A percentile compares a stretch with the other conserved stretches of the same genome.
phyloP scores from a whole-genome alignment of 2,113 vertebrate genomes.

The Pelodiscus sinensis region DNA sequence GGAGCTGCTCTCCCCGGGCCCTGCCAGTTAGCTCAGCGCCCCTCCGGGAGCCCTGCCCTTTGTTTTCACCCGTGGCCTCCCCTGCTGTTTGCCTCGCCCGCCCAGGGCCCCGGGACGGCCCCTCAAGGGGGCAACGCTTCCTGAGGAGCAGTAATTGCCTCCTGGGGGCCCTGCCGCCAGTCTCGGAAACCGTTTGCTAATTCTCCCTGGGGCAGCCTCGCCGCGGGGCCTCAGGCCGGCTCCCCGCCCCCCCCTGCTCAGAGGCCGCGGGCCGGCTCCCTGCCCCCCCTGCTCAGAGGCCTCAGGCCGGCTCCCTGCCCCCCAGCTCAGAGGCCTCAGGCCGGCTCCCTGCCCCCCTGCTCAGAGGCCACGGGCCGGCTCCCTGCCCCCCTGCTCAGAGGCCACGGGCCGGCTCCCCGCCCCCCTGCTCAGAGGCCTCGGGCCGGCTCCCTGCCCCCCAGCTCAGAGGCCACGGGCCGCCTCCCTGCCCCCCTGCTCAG shows the following conservation, averaged over 20 bases:
- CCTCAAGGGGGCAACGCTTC: neutral
- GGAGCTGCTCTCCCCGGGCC: neutral
- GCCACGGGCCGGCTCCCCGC: accelerated
- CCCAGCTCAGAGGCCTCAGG: accelerated
- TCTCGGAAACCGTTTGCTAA: neutral
- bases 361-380: too few relatives aligned
- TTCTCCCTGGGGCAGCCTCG: neutral
- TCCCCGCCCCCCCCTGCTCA: accelerated
- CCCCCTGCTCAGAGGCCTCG: accelerated
- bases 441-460: accelerated
- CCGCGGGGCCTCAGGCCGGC: neutral
- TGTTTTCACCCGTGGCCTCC: neutral
- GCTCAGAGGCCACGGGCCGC: too few relatives aligned
- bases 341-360: accelerated
- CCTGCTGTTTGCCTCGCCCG: neutral
- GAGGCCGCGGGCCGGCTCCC: neutral
- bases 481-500: too few relatives aligned
- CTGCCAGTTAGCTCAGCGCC: neutral
- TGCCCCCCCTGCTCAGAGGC: accelerated
- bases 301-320: accelerated
- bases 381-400: neutral
- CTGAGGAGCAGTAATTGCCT: neutral
- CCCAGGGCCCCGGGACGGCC: neutral
- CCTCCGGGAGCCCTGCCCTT: neutral
- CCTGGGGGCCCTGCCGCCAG: neutral